A percentile compares a stretch with the other conserved stretches of the same genome.
Conservation (phyloP, 2,888 invertebrate genomes). For the Drosophila fungiperda region DNA sequence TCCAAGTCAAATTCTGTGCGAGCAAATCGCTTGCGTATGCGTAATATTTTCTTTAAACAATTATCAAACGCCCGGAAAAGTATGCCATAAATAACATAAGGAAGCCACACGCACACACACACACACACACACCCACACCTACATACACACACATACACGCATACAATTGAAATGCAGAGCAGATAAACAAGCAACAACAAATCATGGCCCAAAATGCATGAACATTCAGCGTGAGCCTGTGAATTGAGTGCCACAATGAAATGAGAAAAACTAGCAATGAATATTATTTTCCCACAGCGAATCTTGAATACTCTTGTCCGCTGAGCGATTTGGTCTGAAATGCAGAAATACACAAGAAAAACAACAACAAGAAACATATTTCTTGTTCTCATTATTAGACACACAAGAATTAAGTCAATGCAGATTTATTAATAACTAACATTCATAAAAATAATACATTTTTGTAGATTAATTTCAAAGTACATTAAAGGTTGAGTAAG, state of each 20-base stretch:
- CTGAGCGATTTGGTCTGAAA: not conserved
- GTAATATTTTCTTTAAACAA: conserved; percentile 80
- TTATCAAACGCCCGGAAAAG: conserved; percentile 75
- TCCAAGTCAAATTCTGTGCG: conserved; percentile 14
- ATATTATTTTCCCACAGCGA: conserved; percentile 29
- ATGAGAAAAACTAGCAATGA: conserved; percentile 31
- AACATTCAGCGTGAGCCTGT: conserved; percentile 38
- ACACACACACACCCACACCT: conserved; percentile 2
- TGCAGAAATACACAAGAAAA: not conserved
- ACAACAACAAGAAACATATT: not conserved
- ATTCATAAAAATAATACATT: not conserved
- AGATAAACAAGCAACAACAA: conserved; percentile 58
- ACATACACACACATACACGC: conserved; percentile 6
- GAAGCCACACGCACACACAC: conserved; percentile 31
- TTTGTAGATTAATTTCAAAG: not conserved
- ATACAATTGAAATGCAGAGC: conserved; percentile 25
- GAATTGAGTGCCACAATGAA: conserved; percentile 65
- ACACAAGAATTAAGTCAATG: not conserved
- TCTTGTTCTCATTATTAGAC: not conserved
- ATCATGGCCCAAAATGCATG: conserved; percentile 68
- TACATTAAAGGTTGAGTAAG: not conserved
- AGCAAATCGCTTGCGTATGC: conserved; percentile 71
- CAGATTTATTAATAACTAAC: not conserved
- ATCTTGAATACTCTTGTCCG: conserved; percentile 37
- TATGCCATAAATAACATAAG: conserved; percentile 68